Base-by-base conservation (phyloP, 2,113 vertebrate species). In the Platycercus adscitus region DNA sequence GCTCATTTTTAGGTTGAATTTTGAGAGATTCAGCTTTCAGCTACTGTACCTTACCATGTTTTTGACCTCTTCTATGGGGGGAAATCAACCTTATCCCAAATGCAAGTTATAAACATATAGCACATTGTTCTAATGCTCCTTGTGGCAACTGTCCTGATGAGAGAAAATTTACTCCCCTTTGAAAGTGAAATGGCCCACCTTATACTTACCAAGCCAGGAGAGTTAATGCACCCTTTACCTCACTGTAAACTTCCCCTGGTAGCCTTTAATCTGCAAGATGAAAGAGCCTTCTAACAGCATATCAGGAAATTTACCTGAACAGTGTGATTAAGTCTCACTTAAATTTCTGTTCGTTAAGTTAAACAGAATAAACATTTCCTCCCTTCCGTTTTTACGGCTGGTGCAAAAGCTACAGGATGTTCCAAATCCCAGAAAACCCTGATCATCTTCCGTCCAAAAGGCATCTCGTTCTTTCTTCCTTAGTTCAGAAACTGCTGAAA, bases 231-330 rank as follows among this genome's bases (percentile, higher is more conserved):
- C 37, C 44, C 70, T 91, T 87, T 94, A 46, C 66, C 49, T 91
- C 85, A 26, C 63, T 14, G 44, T 46, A 46, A 95, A 31, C 84
- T 95, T 94, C 75, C 87, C 91, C 75, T 63, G 66, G 75, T 70
- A 94, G 93, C 84, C 89, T 96, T 96, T 96, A 90, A 95, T 96
- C 90, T 96, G 88, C 13, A 68, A 88, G 88, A 97, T 96, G 91
- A 97, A 95, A 95, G 81, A 94, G 28, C 21, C 19, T 93, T 65
- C 80, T 88, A 83, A 86, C 20, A 85, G 19, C 5, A 2, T 84
- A 90, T 91, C 90, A 96, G 88, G 73, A 95, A 94, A 93, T 88
- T 52, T 76, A 78, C 47, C 86, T 91, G 47, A 52, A 41, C 26
- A 49, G 52, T 72, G 61, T 91, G 88, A 95, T 97, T 95, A 95